Percentiles rank a stretch among this genome's conserved stretches.
Evolutionary conservation across 1,140 invertebrate genomes (phyloP).

Genomic region (Pentalonia nigronervosa): DNA sequence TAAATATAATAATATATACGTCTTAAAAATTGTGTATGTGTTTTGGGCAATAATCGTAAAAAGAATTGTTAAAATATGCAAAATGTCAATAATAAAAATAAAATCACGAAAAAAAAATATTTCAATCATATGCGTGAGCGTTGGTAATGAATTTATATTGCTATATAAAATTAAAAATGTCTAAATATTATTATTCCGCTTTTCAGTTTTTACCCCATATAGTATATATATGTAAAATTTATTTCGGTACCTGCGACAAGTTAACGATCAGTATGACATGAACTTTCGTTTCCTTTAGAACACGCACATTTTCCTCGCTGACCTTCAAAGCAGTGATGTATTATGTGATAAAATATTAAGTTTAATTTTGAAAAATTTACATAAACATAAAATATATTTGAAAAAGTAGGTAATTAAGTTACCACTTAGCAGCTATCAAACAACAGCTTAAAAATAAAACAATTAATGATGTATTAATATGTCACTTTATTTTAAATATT

Average conservation of each 20-base stretch:
- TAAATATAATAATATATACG: not conserved
- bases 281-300: slow-evolving; percentile 16
- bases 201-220: not conserved
- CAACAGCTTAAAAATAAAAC: not conserved
- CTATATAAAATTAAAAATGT: not conserved
- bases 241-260: not conserved
- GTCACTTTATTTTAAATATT: not conserved
- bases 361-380: slow-evolving; percentile 35
- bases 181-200: not conserved
- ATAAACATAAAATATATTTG: slow-evolving; percentile 19
- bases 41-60: not conserved
- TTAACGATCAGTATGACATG: not conserved
- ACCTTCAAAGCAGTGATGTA: not conserved
- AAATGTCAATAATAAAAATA: not conserved
- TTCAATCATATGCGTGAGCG: not conserved
- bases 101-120: not conserved
- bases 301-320: not conserved
- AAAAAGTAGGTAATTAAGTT: not conserved
- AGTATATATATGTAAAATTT: not conserved
- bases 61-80: not conserved
- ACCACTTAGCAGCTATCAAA: not conserved
- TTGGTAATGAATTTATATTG: not conserved
- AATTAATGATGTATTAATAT: not conserved
- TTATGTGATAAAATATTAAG: slow-evolving; percentile 8
- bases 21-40: not conserved